Evolutionary conservation across 92 coral and sea anemone species (phyloP).

Genomic region (Umimayanthus kanabou): DNA sequence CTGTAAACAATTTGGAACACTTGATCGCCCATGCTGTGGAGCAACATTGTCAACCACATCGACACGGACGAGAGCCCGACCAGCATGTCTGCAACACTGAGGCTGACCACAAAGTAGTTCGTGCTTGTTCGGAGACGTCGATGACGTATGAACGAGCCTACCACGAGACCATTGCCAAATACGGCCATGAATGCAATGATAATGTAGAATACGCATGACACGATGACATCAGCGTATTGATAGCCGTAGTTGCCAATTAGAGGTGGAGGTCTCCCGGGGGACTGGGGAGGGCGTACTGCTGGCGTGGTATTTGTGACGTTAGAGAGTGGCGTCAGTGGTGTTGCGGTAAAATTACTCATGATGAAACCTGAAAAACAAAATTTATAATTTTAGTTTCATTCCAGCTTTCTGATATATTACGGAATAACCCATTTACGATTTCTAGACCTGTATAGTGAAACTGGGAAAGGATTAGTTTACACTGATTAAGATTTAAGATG

Average conservation of each 20-base stretch:
- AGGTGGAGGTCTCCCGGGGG: constrained; percentile 43
- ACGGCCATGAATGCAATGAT: constrained; percentile 68
- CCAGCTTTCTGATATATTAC: too few species aligned
- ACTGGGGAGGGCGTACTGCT: constrained; percentile 3
- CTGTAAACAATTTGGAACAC: constrained; percentile 42
- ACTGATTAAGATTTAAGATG: too few species aligned
- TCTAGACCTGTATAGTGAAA: too few species aligned
- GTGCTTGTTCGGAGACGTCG: constrained; percentile 77
- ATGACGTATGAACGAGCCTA: constrained; percentile 82
- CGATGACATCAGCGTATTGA: constrained; percentile 44
- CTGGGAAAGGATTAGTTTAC: too few species aligned
- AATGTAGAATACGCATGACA: constrained; percentile 71
- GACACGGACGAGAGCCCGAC: constrained; percentile 81
- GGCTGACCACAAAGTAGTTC: constrained; percentile 81
- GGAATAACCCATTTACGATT: too few species aligned
- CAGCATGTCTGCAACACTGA: constrained; percentile 75
- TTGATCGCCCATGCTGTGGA: constrained; percentile 41
- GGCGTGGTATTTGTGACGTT: background rate
- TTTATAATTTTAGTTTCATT: background rate
- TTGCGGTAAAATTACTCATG: constrained; percentile 1
- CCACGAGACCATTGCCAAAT: constrained; percentile 85
- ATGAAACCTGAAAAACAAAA: constrained; percentile 5
- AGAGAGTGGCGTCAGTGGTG: background rate
- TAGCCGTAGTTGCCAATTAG: constrained; percentile 42
- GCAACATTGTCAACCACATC: constrained; percentile 69